These are phyloP conservation scores for Pseudopodoces humilis DNA, from an alignment of 2,113 vertebrate genomes.

Conservation along the genomic window DNA sequence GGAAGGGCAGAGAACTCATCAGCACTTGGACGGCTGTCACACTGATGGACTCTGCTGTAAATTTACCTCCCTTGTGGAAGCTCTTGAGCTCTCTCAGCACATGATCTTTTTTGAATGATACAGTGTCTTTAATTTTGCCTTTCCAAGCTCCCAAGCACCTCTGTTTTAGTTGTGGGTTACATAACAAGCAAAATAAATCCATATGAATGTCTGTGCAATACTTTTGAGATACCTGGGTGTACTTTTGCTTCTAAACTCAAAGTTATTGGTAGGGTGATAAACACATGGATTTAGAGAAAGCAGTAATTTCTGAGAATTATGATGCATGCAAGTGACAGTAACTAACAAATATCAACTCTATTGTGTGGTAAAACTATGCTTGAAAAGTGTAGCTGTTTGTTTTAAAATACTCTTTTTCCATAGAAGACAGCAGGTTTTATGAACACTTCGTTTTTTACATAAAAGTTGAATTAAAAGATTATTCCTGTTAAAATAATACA, in stretches of 20 bases:
- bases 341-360: fast-evolving
- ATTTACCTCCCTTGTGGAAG: background rate
- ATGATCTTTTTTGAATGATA: background rate
- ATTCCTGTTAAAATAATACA: background rate
- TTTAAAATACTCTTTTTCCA: background rate
- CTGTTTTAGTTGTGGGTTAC: background rate
- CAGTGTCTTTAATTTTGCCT: background rate
- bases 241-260: background rate
- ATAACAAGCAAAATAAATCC: background rate
- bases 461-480: background rate
- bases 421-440: background rate
- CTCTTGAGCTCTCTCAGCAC: background rate
- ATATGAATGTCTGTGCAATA: background rate
- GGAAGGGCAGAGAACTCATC: background rate
- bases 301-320: background rate
- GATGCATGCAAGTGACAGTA: fast-evolving
- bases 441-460: background rate
- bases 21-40: fast-evolving
- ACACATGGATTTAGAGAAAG: background rate
- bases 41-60: background rate
- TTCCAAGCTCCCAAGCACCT: background rate
- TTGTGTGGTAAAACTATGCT: background rate
- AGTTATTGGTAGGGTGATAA: background rate
- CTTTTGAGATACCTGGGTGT: background rate
- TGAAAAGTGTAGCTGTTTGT: background rate